phyloP scores from a whole-genome alignment of 1,140 invertebrate species.

The Drosophila pectinifera region DNA sequence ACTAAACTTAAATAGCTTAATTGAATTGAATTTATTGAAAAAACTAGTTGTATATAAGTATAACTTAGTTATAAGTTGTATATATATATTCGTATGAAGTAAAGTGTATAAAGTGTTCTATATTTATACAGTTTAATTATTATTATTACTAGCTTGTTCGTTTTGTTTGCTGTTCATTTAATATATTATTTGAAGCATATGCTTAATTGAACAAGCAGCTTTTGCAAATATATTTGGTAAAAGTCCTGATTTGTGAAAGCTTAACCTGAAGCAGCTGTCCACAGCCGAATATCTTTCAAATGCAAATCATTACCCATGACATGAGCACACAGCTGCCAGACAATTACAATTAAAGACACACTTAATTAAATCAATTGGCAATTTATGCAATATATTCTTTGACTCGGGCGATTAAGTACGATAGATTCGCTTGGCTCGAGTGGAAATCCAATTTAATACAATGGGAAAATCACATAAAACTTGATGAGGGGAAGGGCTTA shows the following conservation, averaged over 20 bases:
- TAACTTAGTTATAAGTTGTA: too few species aligned
- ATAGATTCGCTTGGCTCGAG: constrained; percentile 10
- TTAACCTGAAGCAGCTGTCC: constrained; percentile 9
- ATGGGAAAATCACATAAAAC: constrained; percentile 43
- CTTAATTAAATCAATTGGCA: constrained; percentile 77
- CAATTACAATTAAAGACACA: constrained; percentile 71
- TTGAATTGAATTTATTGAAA: too few species aligned
- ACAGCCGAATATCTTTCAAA: constrained; percentile 42
- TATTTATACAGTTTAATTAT: background rate
- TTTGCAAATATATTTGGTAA: background rate
- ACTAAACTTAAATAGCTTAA: too few species aligned
- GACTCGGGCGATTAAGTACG: constrained; percentile 24
- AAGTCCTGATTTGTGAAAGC: constrained; percentile 9
- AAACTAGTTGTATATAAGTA: too few species aligned
- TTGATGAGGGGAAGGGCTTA: constrained; percentile 5
- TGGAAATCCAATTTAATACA: constrained; percentile 38
- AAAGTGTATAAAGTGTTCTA: background rate
- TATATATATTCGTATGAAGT: too few species aligned
- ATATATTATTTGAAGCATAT: constrained; percentile 7
- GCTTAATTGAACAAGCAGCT: constrained; percentile 12
- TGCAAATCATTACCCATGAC: constrained; percentile 28
- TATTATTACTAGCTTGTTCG: background rate
- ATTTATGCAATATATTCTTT: constrained; percentile 56
- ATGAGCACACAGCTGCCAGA: background rate
- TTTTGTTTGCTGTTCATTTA: background rate